Evolutionary conservation across 2,797 vertebrate species (phyloP).

Genomic region (Falco columbarius): DNA sequence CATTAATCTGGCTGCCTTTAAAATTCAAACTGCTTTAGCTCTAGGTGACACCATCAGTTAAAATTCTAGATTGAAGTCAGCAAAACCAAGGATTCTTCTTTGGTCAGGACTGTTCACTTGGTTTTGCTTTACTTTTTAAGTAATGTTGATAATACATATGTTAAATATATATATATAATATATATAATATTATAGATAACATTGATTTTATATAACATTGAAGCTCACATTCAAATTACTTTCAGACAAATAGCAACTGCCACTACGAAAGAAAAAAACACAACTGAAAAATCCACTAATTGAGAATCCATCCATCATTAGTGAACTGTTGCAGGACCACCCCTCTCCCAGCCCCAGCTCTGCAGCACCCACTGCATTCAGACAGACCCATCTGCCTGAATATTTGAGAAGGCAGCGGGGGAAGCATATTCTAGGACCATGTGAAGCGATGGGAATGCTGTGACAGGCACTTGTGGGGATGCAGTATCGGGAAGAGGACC

Average conservation of each 20-base stretch:
- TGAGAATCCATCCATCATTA: not conserved
- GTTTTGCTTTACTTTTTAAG: not conserved
- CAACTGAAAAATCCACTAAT: not conserved
- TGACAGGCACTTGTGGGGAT: not conserved
- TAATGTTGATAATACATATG: not conserved
- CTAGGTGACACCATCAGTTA: not conserved
- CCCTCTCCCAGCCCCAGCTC: not conserved
- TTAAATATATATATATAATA: too few species aligned
- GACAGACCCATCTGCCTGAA: not conserved
- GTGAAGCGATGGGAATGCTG: not conserved
- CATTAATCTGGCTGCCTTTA: not conserved
- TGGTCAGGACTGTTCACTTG: not conserved
- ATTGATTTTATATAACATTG: not conserved
- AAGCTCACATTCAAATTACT: not conserved
- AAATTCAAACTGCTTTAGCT: not conserved
- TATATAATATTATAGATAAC: not conserved
- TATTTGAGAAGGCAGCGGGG: not conserved
- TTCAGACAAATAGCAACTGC: not conserved
- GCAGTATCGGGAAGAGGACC: not conserved
- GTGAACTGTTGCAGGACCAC: not conserved
- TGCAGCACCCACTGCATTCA: not conserved
- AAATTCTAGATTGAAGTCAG: not conserved
- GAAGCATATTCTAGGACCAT: not conserved
- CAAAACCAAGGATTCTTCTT: not conserved
- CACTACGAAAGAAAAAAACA: not conserved